These are phyloP conservation scores for Cotesia chilonis DNA, from an alignment of 1,140 invertebrate species.

Conservation along the genomic window DNA sequence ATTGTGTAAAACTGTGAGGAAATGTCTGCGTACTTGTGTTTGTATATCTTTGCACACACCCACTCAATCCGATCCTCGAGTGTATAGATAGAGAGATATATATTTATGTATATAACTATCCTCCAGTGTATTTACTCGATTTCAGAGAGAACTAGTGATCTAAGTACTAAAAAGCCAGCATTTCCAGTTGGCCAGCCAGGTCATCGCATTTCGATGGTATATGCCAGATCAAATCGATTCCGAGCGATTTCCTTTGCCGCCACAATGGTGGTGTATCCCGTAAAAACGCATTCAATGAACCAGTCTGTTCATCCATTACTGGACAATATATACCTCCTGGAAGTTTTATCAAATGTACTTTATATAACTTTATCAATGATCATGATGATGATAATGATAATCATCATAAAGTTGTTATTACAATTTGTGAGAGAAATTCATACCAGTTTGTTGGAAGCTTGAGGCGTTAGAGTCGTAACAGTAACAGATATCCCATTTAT, in stretches of 20 bases:
- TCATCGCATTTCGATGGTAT: conserved; percentile 25
- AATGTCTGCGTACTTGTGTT: too few species aligned
- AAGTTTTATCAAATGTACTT: conserved; percentile 8
- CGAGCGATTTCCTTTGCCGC: conserved; percentile 32
- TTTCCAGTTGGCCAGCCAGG: conserved; percentile 28
- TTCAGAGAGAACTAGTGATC: background rate
- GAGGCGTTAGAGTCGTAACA: too few species aligned
- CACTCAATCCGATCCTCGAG: too few species aligned
- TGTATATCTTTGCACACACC: too few species aligned
- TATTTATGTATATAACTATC: conserved; percentile 3
- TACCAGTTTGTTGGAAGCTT: too few species aligned
- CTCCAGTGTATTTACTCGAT: too few species aligned
- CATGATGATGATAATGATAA: too few species aligned
- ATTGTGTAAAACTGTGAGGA: background rate
- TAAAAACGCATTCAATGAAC: conserved; percentile 23
- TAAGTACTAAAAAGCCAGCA: conserved; percentile 21
- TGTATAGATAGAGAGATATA: background rate
- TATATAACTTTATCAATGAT: background rate
- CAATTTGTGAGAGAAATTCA: too few species aligned
- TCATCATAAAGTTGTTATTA: too few species aligned
- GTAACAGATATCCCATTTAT: too few species aligned
- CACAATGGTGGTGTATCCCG: background rate
- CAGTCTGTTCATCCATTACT: conserved; percentile 8
- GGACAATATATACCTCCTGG: background rate
- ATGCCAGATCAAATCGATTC: conserved; percentile 36